phyloP scores from a whole-genome alignment of 1,140 invertebrate genomes.

The Drosophila nasuta region DNA sequence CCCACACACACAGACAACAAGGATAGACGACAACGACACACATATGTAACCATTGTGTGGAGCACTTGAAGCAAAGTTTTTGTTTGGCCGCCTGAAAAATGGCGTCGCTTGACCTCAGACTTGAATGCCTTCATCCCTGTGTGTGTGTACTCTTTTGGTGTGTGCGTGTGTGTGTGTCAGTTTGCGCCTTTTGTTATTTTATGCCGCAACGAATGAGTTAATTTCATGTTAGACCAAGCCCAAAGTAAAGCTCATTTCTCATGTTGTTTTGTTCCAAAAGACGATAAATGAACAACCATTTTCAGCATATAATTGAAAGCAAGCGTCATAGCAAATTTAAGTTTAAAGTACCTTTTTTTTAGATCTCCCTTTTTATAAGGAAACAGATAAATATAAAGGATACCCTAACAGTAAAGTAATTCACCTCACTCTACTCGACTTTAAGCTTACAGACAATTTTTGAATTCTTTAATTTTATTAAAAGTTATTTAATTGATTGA shows the following conservation, averaged over 20 bases:
- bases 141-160: not conserved
- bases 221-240: conserved; percentile 67
- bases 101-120: conserved; percentile 73
- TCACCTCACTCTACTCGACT: not conserved
- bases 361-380: not conserved
- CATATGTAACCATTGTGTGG: conserved; percentile 33
- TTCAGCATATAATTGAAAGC: conserved; percentile 31
- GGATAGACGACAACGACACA: not conserved
- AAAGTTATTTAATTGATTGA: no score
- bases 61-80: conserved; percentile 66
- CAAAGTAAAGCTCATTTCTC: conserved; percentile 66
- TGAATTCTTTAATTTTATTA: no score
- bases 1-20: conserved; percentile 20
- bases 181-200: conserved; percentile 62
- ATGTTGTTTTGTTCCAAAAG: conserved; percentile 49
- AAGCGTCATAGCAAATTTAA: not conserved
- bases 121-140: conserved; percentile 29
- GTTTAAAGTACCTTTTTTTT: conserved; percentile 21
- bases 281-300: conserved; percentile 40
- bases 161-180: conserved; percentile 9
- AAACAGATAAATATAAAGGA: not conserved
- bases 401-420: not conserved
- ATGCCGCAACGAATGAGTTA: conserved; percentile 76
- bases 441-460: not conserved
- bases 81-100: conserved; percentile 77